Evolutionary conservation across 2,888 invertebrate genomes (phyloP).

Genomic region (Xestia ashworthii): DNA sequence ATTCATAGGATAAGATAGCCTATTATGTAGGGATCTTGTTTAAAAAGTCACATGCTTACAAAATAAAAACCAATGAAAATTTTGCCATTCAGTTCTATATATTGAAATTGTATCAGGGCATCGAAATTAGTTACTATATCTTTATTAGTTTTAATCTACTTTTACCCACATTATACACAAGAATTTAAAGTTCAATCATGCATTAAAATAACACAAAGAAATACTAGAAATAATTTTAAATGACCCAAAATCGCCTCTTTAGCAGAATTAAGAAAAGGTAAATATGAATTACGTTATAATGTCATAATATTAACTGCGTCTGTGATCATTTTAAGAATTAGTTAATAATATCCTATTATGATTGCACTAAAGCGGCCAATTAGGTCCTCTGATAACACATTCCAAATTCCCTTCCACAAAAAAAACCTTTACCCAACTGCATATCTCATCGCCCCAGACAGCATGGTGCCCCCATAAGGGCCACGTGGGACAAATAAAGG

Average conservation of each 20-base stretch:
- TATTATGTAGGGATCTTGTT: background rate
- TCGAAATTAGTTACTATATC: background rate
- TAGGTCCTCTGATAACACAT: background rate
- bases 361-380: background rate
- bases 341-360: too few species aligned
- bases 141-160: background rate
- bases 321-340: too few species aligned
- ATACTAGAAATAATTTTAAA: background rate
- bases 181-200: background rate
- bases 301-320: too few species aligned
- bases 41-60: background rate
- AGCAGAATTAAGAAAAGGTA: background rate
- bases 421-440: background rate
- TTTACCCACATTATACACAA: background rate
- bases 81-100: background rate
- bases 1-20: background rate
- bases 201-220: background rate
- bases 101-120: background rate
- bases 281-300: too few species aligned
- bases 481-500: constrained; percentile 72
- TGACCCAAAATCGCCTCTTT: background rate
- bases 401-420: background rate
- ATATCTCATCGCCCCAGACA: constrained; percentile 15
- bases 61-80: background rate
- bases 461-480: constrained; percentile 72